phyloP scores from a whole-genome alignment of 1,140 invertebrate species.

The Mizuhopecten yessoensis region DNA sequence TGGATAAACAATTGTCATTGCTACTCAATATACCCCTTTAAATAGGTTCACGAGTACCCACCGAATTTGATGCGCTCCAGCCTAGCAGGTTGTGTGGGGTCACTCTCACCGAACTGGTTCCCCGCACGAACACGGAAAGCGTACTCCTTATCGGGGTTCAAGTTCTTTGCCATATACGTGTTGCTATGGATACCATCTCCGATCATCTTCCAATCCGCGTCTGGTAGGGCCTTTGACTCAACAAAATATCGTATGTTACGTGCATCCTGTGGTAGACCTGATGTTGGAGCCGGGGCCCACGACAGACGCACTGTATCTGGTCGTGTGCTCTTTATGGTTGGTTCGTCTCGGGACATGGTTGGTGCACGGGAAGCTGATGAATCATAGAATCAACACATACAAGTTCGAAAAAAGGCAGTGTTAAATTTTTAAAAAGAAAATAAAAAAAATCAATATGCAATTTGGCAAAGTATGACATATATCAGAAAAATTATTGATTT shows the following conservation, averaged over 20 bases:
- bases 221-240: conserved; percentile 77
- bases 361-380: conserved; percentile 57
- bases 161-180: conserved; percentile 66
- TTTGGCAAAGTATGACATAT: too few species aligned
- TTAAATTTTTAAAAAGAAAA: too few species aligned
- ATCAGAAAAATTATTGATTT: too few species aligned
- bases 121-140: conserved; percentile 77
- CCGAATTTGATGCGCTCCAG: conserved; percentile 63
- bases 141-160: conserved; percentile 78
- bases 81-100: conserved; percentile 72
- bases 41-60: too few species aligned
- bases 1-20: too few species aligned
- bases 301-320: conserved; percentile 73
- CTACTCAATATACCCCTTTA: too few species aligned
- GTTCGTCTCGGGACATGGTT: conserved; percentile 75
- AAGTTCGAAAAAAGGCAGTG: too few species aligned
- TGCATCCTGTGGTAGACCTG: conserved; percentile 70
- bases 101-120: conserved; percentile 77
- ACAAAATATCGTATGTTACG: conserved; percentile 74
- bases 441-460: too few species aligned
- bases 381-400: neutral
- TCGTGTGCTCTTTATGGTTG: conserved; percentile 69
- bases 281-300: conserved; percentile 76
- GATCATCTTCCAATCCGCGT: conserved; percentile 77
- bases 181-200: conserved; percentile 73